Percentiles rank a stretch among this genome's conserved stretches.
phyloP scores from a whole-genome alignment of 2,113 vertebrate species.

The Odobenus rosmarus region DNA sequence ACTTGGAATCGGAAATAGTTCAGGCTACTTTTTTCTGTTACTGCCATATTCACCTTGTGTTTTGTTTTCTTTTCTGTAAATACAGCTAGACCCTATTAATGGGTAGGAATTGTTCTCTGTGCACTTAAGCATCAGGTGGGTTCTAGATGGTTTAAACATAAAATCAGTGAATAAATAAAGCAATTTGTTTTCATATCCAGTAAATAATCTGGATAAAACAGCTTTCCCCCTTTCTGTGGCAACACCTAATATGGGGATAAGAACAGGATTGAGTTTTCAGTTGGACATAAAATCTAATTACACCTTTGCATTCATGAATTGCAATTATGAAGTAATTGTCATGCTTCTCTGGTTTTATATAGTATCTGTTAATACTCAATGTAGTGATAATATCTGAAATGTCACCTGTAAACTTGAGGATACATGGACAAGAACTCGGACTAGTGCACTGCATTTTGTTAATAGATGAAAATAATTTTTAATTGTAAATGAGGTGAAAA shows the following conservation, averaged over 20 bases:
- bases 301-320: neutral
- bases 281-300: neutral
- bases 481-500: slow-evolving; percentile 38
- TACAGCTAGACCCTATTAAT: neutral
- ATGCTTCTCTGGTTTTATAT: neutral
- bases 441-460: slow-evolving; percentile 6
- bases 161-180: slow-evolving; percentile 31
- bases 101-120: neutral
- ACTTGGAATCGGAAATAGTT: neutral
- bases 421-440: neutral
- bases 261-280: neutral
- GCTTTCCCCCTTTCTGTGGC: neutral
- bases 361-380: neutral
- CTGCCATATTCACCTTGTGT: slow-evolving; percentile 11
- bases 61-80: slow-evolving; percentile 41
- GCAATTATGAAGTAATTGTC: neutral
- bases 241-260: neutral
- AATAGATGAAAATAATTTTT: slow-evolving; percentile 50
- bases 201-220: slow-evolving; percentile 6
- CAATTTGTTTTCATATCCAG: neutral
- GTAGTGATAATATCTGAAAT: neutral
- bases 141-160: slow-evolving; percentile 43
- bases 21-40: neutral
- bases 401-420: neutral
- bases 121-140: neutral